phyloP scores from a whole-genome alignment of 2,797 vertebrate genomes.

The Acomys russatus region DNA sequence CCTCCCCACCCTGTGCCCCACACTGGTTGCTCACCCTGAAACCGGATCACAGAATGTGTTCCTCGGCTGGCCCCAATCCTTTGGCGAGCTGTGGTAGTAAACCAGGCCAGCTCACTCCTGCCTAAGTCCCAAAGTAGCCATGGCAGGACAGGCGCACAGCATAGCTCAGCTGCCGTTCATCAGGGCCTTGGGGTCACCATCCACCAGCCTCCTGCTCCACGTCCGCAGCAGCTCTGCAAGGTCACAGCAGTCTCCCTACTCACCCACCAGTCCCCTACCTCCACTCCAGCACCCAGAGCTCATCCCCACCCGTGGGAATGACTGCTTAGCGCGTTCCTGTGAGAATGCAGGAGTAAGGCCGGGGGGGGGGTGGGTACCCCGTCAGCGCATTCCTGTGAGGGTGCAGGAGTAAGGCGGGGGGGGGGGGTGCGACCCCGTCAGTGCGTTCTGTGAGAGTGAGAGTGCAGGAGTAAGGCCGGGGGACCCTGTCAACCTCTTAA shows the following conservation, averaged over 20 bases:
- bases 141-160: not conserved
- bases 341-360: too few species aligned
- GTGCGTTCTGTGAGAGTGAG: too few species aligned
- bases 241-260: not conserved
- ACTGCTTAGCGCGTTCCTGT: not conserved
- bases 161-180: slow-evolving; percentile 55
- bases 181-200: slow-evolving; percentile 36
- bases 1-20: not conserved
- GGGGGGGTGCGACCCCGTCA: too few species aligned
- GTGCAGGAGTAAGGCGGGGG: not conserved
- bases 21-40: too few species aligned
- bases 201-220: not conserved
- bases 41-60: not conserved
- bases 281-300: rapidly evolving
- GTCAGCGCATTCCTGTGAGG: too few species aligned
- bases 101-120: not conserved
- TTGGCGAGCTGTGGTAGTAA: not conserved
- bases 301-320: rapidly evolving
- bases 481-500: too few species aligned
- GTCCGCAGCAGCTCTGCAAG: not conserved
- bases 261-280: not conserved
- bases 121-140: not conserved
- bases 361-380: too few species aligned
- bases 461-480: too few species aligned
- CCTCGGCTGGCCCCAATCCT: not conserved